phyloP scores from a whole-genome alignment of 2,113 vertebrate genomes.

The Arenaria interpres region DNA sequence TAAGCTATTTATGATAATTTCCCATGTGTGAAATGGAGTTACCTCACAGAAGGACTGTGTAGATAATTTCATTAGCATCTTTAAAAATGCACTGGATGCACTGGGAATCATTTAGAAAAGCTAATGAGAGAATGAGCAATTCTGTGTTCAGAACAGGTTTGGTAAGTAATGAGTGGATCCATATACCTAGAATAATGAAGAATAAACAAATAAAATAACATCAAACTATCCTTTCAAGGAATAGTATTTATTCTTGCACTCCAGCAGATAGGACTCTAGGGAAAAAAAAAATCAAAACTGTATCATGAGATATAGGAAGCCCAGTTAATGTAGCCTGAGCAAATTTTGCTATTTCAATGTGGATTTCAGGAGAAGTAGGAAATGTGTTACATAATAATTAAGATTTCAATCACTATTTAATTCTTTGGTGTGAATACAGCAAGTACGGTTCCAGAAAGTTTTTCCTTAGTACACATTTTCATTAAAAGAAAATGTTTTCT shows the following conservation, averaged over 20 bases:
- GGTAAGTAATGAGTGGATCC: background rate
- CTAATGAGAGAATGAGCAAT: background rate
- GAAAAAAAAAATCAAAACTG: background rate
- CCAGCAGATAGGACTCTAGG: background rate
- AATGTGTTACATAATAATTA: background rate
- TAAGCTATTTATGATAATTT: background rate
- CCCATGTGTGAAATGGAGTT: background rate
- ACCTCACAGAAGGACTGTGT: background rate
- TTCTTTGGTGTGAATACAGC: background rate
- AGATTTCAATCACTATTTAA: background rate
- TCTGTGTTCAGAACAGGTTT: background rate
- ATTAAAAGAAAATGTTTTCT: background rate
- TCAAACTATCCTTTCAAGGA: background rate
- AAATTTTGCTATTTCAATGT: background rate
- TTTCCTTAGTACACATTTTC: background rate
- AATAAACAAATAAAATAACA: background rate
- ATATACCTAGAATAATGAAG: constrained; percentile 1
- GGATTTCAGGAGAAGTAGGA: background rate
- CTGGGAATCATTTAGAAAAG: constrained; percentile 1
- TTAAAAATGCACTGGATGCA: background rate
- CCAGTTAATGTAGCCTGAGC: background rate
- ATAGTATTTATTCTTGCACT: background rate
- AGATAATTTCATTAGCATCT: constrained; percentile 26
- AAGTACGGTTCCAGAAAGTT: background rate
- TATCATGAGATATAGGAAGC: background rate